phyloP scores from a whole-genome alignment of 1,140 invertebrate species.

The Gryon sp. region DNA sequence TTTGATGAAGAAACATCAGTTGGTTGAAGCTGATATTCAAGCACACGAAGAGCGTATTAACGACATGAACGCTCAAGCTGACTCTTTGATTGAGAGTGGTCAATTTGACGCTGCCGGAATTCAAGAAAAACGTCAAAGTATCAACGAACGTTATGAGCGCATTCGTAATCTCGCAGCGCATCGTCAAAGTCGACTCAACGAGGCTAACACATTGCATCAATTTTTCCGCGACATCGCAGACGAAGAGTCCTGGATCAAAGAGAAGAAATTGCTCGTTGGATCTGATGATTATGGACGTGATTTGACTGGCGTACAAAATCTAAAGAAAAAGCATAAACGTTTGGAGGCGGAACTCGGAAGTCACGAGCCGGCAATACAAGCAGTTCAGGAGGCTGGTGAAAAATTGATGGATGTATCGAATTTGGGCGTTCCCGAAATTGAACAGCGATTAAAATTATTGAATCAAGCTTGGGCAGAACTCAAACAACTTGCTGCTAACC shows the following conservation, averaged over 20 bases:
- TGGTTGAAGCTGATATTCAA: slow-evolving; percentile 98
- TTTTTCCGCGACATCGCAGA: slow-evolving; percentile 99
- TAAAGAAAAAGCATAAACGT: slow-evolving; percentile 99
- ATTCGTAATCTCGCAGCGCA: slow-evolving; percentile 96
- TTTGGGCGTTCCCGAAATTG: slow-evolving; percentile 97
- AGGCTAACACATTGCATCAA: slow-evolving; percentile 98
- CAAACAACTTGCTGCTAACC: slow-evolving; percentile 90
- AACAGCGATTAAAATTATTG: slow-evolving; percentile 90
- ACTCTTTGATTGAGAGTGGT: slow-evolving; percentile 95
- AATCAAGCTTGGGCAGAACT: slow-evolving; percentile 94
- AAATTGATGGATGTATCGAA: slow-evolving; percentile 99
- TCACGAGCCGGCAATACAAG: slow-evolving; percentile 98
- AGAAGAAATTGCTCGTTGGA: slow-evolving; percentile 98
- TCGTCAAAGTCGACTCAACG: slow-evolving; percentile 89
- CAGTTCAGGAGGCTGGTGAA: slow-evolving; percentile 97
- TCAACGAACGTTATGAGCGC: slow-evolving; percentile 96
- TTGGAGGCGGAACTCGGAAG: slow-evolving; percentile 96
- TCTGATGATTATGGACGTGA: slow-evolving; percentile 99
- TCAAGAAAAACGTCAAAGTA: slow-evolving; percentile 94
- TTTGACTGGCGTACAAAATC: slow-evolving; percentile 97
- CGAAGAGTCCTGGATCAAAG: slow-evolving; percentile 99
- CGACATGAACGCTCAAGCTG: slow-evolving; percentile 96
- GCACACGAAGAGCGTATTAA: slow-evolving; percentile 97
- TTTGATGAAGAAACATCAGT: slow-evolving; percentile 98
- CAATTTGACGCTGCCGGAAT: slow-evolving; percentile 97